A percentile compares a stretch with the other conserved stretches of the same genome.
Conservation (phyloP, 2,797 vertebrate species). For the Rhinatrema bivittatum region DNA sequence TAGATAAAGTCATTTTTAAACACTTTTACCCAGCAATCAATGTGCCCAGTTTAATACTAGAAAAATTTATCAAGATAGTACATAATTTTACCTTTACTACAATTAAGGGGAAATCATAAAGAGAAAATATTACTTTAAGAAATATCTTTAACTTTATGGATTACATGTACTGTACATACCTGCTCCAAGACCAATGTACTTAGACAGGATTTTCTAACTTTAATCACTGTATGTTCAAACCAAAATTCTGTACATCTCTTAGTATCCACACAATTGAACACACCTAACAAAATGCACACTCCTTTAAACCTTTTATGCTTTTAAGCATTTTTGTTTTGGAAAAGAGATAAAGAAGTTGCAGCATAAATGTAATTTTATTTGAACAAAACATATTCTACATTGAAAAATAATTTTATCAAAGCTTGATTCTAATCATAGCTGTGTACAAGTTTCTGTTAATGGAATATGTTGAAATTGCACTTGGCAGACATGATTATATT, state of each 20-base stretch:
- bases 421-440: constrained; percentile 66
- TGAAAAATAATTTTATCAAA: constrained; percentile 89
- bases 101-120: constrained; percentile 52
- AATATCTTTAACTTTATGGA: constrained; percentile 38
- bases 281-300: constrained; percentile 41
- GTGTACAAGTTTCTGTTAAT: constrained; percentile 51
- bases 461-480: constrained; percentile 84
- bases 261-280: constrained; percentile 46
- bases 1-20: constrained; percentile 32
- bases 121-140: constrained; percentile 41
- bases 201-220: constrained; percentile 39
- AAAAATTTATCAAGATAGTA: constrained; percentile 63
- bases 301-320: constrained; percentile 38
- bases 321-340: constrained; percentile 58
- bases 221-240: constrained; percentile 46
- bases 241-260: constrained; percentile 56
- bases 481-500: constrained; percentile 49
- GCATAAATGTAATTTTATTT: constrained; percentile 75
- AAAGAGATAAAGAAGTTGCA: constrained; percentile 78
- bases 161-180: constrained; percentile 53
- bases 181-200: constrained; percentile 50
- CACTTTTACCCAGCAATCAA: constrained; percentile 34
- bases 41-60: constrained; percentile 46
- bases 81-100: constrained; percentile 54
- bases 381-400: constrained; percentile 90